A percentile compares a stretch with the other conserved stretches of the same genome.
Conservation (phyloP, 2,113 vertebrate species). For the Sclerurus mexicanus region DNA sequence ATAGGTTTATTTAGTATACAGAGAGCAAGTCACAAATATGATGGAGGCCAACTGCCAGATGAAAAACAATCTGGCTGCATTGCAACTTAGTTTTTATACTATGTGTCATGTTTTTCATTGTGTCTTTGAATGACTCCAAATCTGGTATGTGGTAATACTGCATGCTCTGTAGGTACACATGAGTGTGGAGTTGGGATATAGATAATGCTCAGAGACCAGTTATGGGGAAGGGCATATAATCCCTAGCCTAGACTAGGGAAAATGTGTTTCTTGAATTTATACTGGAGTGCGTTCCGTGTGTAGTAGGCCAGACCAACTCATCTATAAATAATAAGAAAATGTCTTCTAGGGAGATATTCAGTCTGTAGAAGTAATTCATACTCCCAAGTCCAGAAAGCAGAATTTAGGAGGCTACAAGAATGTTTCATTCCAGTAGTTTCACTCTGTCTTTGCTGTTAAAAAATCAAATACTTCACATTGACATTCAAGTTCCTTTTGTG, state of each 20-base stretch:
- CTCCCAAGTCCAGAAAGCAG: slow-evolving; percentile 24
- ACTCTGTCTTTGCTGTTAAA: neutral
- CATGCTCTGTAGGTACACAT: neutral
- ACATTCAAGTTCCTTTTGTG: neutral
- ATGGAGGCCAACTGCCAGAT: neutral
- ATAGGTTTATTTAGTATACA: neutral
- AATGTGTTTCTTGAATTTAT: slow-evolving; percentile 10
- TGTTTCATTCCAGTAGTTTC: neutral
- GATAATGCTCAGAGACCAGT: neutral
- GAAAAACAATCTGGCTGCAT: neutral
- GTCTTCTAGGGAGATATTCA: neutral
- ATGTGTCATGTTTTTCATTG: neutral
- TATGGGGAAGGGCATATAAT: neutral
- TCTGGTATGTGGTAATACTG: fast-evolving
- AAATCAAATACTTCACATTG: neutral
- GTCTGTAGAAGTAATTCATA: slow-evolving; percentile 51
- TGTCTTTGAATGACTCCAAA: neutral
- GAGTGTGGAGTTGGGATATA: neutral
- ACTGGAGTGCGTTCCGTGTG: neutral
- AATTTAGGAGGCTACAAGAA: neutral
- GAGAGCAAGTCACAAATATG: neutral
- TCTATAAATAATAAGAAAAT: slow-evolving; percentile 17
- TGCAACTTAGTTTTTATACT: neutral
- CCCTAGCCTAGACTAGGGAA: neutral
- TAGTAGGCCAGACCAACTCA: neutral